phyloP scores from a whole-genome alignment of 2,888 invertebrate genomes.

The Podotricha telesiphe region DNA sequence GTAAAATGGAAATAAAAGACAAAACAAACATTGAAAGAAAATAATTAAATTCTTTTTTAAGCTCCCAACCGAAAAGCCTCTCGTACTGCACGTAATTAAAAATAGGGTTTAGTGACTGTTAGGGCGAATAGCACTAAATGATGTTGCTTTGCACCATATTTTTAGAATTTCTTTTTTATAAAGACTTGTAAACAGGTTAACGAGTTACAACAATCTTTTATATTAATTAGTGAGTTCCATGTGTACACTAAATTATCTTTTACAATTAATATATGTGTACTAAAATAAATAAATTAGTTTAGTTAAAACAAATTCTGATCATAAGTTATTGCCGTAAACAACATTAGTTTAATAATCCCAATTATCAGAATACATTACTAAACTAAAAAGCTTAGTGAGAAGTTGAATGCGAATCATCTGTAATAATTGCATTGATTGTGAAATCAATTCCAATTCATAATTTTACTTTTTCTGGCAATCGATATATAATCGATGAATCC shows the following conservation, averaged over 20 bases:
- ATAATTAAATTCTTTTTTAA: background rate
- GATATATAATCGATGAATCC: no score
- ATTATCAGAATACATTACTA: no score
- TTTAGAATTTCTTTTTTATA: background rate
- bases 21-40: background rate
- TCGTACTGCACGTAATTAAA: constrained; percentile 13
- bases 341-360: no score
- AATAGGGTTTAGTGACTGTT: constrained; percentile 21
- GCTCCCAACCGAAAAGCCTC: constrained; percentile 7
- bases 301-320: background rate
- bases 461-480: no score
- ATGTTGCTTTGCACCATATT: background rate
- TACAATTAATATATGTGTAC: background rate
- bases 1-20: constrained; percentile 7
- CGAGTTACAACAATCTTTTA: background rate
- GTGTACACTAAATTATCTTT: background rate
- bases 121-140: constrained; percentile 8
- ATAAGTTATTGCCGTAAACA: no score
- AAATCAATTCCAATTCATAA: no score
- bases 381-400: no score
- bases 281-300: background rate
- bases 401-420: no score
- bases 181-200: constrained; percentile 5
- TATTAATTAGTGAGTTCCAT: background rate
- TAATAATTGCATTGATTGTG: no score